These are phyloP conservation scores for Phoebastria nigripes DNA, from an alignment of 2,797 vertebrate species.

Conservation along the genomic window DNA sequence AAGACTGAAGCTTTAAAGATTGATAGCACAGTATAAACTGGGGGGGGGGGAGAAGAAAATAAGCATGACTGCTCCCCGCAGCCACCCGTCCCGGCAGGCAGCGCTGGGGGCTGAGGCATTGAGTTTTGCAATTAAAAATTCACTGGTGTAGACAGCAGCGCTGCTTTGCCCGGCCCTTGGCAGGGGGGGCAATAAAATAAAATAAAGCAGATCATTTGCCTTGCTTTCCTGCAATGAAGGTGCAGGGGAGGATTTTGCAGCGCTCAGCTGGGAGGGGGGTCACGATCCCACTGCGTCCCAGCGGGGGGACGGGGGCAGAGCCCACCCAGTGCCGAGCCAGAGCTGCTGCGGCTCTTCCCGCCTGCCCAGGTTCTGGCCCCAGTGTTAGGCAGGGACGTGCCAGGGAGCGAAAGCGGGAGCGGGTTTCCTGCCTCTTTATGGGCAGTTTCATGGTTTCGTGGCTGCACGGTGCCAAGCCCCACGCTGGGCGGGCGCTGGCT, in stretches of 20 bases:
- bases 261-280: neutral
- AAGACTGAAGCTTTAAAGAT: neutral
- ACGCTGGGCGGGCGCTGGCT: neutral
- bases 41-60: neutral
- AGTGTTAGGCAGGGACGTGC: neutral
- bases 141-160: neutral
- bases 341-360: neutral
- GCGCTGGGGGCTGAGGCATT: neutral
- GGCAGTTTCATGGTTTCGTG: neutral
- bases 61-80: neutral
- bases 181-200: neutral
- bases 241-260: neutral
- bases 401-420: neutral
- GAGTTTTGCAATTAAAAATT: neutral
- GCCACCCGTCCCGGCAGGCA: neutral
- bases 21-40: neutral
- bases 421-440: neutral
- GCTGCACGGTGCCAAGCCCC: neutral
- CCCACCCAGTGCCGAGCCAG: neutral
- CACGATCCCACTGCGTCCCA: accelerated
- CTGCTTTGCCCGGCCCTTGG: neutral
- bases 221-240: neutral
- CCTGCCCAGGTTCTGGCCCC: neutral
- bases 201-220: neutral
- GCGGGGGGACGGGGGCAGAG: neutral